phyloP scores from a whole-genome alignment of 1,140 invertebrate species.

The Ectropis grisescens region DNA sequence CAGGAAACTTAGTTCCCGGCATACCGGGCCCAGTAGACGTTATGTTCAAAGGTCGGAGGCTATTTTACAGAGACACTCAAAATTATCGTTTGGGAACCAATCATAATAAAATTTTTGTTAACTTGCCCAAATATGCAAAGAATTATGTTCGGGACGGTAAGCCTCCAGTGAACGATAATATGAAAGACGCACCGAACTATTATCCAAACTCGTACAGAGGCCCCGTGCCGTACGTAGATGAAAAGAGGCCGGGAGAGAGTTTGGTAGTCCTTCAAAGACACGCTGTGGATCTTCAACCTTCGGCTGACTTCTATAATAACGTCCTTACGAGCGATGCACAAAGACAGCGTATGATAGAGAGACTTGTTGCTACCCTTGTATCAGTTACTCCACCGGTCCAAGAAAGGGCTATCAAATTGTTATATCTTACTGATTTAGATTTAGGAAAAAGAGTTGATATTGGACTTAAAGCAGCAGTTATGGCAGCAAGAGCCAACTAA shows the following conservation, averaged over 20 bases:
- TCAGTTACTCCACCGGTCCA: constrained; percentile 12
- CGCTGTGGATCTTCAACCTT: constrained; percentile 86
- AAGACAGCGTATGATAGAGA: constrained; percentile 78
- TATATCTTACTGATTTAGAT: constrained; percentile 15
- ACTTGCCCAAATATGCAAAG: constrained; percentile 80
- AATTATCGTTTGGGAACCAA: constrained; percentile 88
- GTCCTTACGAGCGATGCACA: constrained; percentile 76
- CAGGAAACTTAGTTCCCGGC: constrained; percentile 87
- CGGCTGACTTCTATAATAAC: constrained; percentile 81
- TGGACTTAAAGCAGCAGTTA: constrained; percentile 1
- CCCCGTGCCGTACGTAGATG: constrained; percentile 70
- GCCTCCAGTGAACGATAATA: constrained; percentile 72
- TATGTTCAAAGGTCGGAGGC: constrained; percentile 87
- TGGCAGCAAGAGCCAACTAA: too few species aligned
- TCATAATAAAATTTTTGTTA: constrained; percentile 89
- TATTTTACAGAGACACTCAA: constrained; percentile 89
- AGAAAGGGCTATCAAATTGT: constrained; percentile 14
- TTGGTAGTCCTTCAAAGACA: constrained; percentile 53
- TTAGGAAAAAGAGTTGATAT: constrained; percentile 10
- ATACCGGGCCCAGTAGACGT: constrained; percentile 89
- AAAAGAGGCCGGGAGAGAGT: constrained; percentile 40
- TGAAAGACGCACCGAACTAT: constrained; percentile 89
- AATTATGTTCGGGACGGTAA: constrained; percentile 90
- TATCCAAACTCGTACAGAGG: constrained; percentile 93
- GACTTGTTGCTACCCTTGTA: constrained; percentile 74